Evolutionary conservation across 1,140 invertebrate species (phyloP), one percentile per base, ranked within the genome.

Genomic region (Leptinotarsa lineolata): DNA sequence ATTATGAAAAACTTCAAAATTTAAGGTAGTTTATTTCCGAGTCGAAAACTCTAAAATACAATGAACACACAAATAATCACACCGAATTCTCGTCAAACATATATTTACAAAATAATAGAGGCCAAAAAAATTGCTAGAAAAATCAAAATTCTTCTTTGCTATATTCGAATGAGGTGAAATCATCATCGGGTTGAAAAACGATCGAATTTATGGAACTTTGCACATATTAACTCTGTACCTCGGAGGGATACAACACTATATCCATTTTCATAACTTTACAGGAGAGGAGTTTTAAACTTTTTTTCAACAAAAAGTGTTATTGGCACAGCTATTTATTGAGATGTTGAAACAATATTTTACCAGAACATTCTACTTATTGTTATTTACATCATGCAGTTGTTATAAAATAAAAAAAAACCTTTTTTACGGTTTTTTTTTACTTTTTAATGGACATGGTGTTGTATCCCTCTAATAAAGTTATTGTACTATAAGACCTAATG

Each of bases 281-380:
- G 65, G 65, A 67, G 65, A 67, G 39, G 21, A 67, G 65, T 67
- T 67, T 67, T 24, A 67, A 67, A 24, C 21, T 66, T 30, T 66
- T 66, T 66, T 66, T 30, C 24, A 66, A 30, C 24, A 15, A 30
- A 66, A 66, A 66, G 64, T 30, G 21, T 66, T 66, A 30, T 66
- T 66, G 8, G 21, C 30, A 66, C 64, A 66, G 24, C 64, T 66
- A 39, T 66, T 66, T 66, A 66, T 66, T 66, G 15, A 63, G 20
- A 18, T 22, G 15, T 63, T 63, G 60, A 18, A 63, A 63, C 60
- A 63, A 63, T 18, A 24, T 66, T 66, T 66, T 16, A 66, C 11
- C 24, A 66, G 21, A 66, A 66, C 64, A 66, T 66, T 66, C 21
- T 66, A 18, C 39, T 66, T 39, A 66, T 24, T 66, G 64, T 66